Conservation (phyloP, 1,140 invertebrate genomes). For the Acromyrmex charruanus region DNA sequence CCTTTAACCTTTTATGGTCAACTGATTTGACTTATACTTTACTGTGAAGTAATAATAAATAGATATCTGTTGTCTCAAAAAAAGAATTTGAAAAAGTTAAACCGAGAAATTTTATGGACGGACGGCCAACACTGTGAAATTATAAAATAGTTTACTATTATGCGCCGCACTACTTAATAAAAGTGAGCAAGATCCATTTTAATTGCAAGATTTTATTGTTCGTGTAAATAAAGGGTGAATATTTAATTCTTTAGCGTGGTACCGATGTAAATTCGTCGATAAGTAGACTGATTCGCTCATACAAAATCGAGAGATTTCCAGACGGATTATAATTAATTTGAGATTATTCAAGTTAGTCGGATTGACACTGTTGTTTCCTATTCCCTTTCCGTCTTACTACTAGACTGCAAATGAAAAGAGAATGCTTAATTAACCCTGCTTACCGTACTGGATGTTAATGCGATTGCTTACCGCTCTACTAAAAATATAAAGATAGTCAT, state of each 20-base stretch:
- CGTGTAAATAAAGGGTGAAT: neutral
- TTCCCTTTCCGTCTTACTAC: constrained; percentile 20
- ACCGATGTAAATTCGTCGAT: neutral
- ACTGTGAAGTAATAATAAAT: no score
- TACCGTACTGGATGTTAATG: neutral
- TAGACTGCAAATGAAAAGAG: constrained; percentile 12
- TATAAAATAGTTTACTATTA: no score
- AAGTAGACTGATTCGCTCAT: neutral
- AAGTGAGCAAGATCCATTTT: neutral
- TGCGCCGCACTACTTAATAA: neutral
- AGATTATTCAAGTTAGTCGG: constrained; percentile 13
- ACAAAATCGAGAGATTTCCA: constrained; percentile 2
- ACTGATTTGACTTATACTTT: no score
- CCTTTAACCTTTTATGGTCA: no score
- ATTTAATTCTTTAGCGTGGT: neutral
- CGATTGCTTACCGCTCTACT: neutral
- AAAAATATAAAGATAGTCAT: neutral
- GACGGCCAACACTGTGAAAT: no score
- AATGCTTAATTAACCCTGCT: constrained; percentile 20
- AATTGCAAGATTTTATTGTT: neutral
- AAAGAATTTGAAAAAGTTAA: no score
- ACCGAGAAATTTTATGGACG: no score
- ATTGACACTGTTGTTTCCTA: constrained; percentile 30
- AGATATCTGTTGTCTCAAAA: no score
- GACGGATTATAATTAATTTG: neutral